Evolutionary conservation across 2,888 invertebrate genomes (phyloP), one percentile per base, ranked within the genome.

Genomic region (Loripinus fragilis): DNA sequence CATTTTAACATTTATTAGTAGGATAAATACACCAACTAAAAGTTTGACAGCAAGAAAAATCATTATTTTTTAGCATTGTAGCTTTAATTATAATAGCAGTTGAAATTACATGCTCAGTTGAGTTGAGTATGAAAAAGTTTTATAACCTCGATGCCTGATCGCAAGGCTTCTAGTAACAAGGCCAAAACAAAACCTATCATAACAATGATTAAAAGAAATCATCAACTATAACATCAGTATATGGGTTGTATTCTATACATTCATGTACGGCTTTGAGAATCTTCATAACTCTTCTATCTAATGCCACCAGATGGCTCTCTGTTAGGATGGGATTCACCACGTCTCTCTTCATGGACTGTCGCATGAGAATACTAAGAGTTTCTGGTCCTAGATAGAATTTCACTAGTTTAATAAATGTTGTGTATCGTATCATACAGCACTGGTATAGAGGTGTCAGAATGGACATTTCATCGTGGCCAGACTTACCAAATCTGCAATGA

Each of bases 371-470:
- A 85, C 98, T 97, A 71, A 99, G 95, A 42, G 90, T 89, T 35
- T 90, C 88, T 55, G 94, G 93, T 45, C 94, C 93, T 60, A 83
- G 83, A 86, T 94, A 93, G 66, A 94, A 93, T 20, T 91, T 88
- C 74, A 98, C 94, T 81, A 99, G 94, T 10, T 95, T 96, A 73
- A 95, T 94, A 45, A 99, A 95, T 0, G 99, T 99, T 33, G 97
- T 96, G 90, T 97, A 96, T 67, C 99, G 95, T 74, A 99, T 96
- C 89, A 97, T 94, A 94, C 99, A 99, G 94, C 99, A 99, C 94
- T 99, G 99, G 86, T 97, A 95, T 70, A 99, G 94, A 0, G 99
- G 99, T 15, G 98, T 98, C 83, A 99, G 95, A 90, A 99, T 99
- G 85, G 98, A 97, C 82, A 98, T 95, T 94, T 99, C 99, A 92